Base-by-base conservation (phyloP, 2,797 vertebrate genomes). In the Karalla daura region DNA sequence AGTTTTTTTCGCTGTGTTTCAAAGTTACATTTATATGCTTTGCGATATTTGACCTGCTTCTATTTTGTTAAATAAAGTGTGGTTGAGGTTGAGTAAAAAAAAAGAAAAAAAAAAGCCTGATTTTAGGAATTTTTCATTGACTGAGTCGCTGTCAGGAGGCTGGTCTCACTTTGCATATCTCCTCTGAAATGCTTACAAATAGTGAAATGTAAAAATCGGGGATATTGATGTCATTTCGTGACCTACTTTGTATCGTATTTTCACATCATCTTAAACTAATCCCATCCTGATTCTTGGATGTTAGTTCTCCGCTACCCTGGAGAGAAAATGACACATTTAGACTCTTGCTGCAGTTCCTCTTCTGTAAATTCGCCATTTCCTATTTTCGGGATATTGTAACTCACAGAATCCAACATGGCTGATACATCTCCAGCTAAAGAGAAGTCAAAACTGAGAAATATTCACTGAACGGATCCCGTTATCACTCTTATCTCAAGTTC, bases 1-100 rank as follows among this genome's bases (percentile, higher is more conserved):
- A 87, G 88, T 90, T 91, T 84, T 76, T 86, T 87, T 90, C 66
- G 84, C 83, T 91, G 89, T 94, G 90, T 93, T 88, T 90, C 85
- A 89, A 86, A 91, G 85, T 91, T 90, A 91, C 92, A 92, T 92
- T 92, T 92, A 83, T 93, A 91, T 93, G 92, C 90, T 94, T 93
- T 93, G 92, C 91, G 72, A 92, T 91, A 91, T 93, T 92, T 92
- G 89, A 92, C 90, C 92, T 94, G 93, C 93, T 93, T 93, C 85
- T 93, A 93, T 93, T 94, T 93, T 93, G 91, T 93, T 93, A 90
- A 94, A 94, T 94, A 93, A 93, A 94, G 85, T 93, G 89, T 93
- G 91, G 91, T 93, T 91, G 91, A 92, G 91, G 90, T 92, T 91
- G 87, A 92, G 87, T 93, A 79, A 91, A 88, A 83, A 74, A 66